Evolutionary conservation across 2,888 invertebrate genomes (phyloP).

Genomic region (Caenorhabditis wallacei): DNA sequence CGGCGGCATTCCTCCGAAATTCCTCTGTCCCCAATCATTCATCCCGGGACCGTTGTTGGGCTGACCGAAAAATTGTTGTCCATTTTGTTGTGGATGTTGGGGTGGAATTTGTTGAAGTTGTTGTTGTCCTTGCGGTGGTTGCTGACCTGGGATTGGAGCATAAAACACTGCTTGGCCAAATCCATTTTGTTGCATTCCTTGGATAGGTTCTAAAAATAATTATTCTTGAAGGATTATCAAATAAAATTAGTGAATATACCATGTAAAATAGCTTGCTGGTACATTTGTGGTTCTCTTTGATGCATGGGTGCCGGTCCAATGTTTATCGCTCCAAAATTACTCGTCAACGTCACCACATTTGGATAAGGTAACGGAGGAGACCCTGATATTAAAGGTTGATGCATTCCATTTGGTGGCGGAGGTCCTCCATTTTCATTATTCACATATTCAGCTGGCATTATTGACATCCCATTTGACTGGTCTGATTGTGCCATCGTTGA

Average conservation of each 20-base stretch:
- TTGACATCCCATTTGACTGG: conserved; percentile 17
- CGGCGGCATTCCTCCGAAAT: conserved; percentile 44
- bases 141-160: conserved; percentile 31
- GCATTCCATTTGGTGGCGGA: conserved; percentile 9
- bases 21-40: conserved; percentile 52
- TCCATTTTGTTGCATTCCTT: conserved; percentile 56
- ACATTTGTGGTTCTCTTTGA: conserved; percentile 48
- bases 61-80: conserved; percentile 45
- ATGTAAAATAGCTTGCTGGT: conserved; percentile 41
- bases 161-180: conserved; percentile 57
- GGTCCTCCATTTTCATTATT: conserved; percentile 48
- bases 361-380: conserved; percentile 52
- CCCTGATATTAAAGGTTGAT: conserved; percentile 35
- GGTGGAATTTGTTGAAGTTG: conserved; percentile 22
- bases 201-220: conserved; percentile 45
- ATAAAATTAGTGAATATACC: conserved; percentile 9
- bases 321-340: conserved; percentile 42
- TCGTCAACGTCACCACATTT: conserved; percentile 50
- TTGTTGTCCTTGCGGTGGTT: conserved; percentile 25
- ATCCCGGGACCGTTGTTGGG: conserved; percentile 42
- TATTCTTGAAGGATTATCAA: not conserved
- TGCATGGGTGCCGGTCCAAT: conserved; percentile 45
- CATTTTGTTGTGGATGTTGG: conserved; percentile 18
- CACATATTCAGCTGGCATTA: conserved; percentile 34
- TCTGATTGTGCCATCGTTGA: conserved; percentile 34